Evolutionary conservation across 1,140 invertebrate genomes (phyloP).

Genomic region (Drosophila nigromelanica): DNA sequence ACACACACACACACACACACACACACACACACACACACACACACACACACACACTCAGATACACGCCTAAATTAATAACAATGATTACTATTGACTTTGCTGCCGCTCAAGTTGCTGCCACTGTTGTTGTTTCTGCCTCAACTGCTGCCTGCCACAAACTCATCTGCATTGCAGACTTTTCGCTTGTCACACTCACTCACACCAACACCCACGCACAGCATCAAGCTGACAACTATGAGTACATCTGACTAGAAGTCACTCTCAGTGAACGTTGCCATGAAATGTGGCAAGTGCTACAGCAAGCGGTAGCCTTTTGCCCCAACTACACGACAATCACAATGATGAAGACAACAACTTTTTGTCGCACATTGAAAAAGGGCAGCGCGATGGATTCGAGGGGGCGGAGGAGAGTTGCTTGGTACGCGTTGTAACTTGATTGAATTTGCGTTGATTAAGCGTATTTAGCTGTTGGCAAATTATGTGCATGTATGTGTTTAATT

Average conservation of each 20-base stretch:
- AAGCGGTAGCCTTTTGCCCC: slow-evolving; percentile 10
- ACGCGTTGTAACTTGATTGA: slow-evolving; percentile 78
- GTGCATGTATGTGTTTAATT: slow-evolving; percentile 68
- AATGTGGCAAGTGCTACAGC: slow-evolving; percentile 55
- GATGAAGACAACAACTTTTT: slow-evolving; percentile 62
- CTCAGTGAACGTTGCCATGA: slow-evolving; percentile 45
- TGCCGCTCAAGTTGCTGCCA: slow-evolving; percentile 25
- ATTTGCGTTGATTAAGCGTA: slow-evolving; percentile 79
- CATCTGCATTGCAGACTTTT: slow-evolving; percentile 62
- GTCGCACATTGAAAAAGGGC: slow-evolving; percentile 15
- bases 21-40: slow-evolving; percentile 13
- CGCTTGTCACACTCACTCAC: slow-evolving; percentile 20
- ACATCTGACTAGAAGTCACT: slow-evolving; percentile 38
- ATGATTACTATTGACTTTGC: slow-evolving; percentile 72
- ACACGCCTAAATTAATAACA: slow-evolving; percentile 68
- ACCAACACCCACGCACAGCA: slow-evolving; percentile 23
- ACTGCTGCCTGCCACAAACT: slow-evolving; percentile 39
- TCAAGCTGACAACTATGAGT: slow-evolving; percentile 65
- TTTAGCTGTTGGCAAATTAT: slow-evolving; percentile 76
- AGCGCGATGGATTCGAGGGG: neutral
- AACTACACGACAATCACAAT: slow-evolving; percentile 42
- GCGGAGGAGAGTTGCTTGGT: slow-evolving; percentile 37
- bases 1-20: no score
- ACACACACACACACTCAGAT: slow-evolving; percentile 13
- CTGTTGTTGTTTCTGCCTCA: neutral